Evolutionary conservation across 1,140 invertebrate genomes (phyloP), one percentile per base, ranked within the genome.

Genomic region (Bombus confusus): DNA sequence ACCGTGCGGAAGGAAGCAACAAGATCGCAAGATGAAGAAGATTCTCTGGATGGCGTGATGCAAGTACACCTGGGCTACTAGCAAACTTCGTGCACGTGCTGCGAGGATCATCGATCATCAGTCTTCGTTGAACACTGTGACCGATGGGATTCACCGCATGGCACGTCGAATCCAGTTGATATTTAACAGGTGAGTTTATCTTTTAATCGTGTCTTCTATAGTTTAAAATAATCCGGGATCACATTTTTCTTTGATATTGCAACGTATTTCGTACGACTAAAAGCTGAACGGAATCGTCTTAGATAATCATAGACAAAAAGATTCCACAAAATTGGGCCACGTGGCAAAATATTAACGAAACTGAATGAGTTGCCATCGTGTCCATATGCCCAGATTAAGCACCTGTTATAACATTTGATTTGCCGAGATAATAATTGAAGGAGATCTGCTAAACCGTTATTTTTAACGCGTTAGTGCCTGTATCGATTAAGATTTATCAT

Each of bases 141-240:
- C 52, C 71, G 81, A 85, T 86, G 83, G 77, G 52, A 77, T 74
- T 79, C 74, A 78, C 73, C 84, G 85, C 75, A 77, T 83, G 86
- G 79, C 80, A 68, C 81, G 72, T 77, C 77, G 72, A 72, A 86
- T 90, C n/a, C 78, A 74, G 64, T 80, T 85, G 82, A 87, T 39
- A 88, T 78, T 84, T 79, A 85, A 89, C 87, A 91, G 90, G 90
- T 87, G 59, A 87, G 85, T 78, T 15, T 2, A 28, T 6, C 13
- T 18, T 41, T 25, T 39, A n/a, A 28, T 13, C 12, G 5, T 15
- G 6, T n/a, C 1, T 41, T 28, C n/a, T n/a, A 15, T 18, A 22
- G 6, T 12, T 69, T 69, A 22, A 18, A 22, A 52, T 52, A 52
- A 22, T 52, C 6, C 6, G 47, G 8, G 18, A 31, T n/a, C 13